These are phyloP conservation scores for Athene noctua DNA, from an alignment of 2,113 vertebrate genomes.

Conservation along the genomic window DNA sequence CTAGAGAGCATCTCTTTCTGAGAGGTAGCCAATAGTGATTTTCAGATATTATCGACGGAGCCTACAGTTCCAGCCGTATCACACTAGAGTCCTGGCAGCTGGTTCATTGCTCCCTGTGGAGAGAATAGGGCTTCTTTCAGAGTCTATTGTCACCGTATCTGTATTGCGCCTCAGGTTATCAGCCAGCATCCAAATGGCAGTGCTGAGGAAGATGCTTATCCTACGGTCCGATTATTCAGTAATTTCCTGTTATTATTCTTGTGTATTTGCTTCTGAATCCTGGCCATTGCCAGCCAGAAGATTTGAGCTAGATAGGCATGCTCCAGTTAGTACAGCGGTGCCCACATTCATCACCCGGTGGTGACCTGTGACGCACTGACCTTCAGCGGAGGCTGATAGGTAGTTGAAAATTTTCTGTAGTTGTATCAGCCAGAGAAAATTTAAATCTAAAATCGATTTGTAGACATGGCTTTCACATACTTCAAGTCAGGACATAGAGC, in stretches of 20 bases:
- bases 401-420: not conserved
- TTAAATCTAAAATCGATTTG: not conserved
- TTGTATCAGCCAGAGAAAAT: not conserved
- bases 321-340: not conserved
- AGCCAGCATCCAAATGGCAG: not conserved
- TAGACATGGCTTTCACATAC: not conserved
- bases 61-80: not conserved
- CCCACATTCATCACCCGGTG: not conserved
- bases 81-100: not conserved
- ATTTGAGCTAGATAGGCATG: not conserved
- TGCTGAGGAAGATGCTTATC: not conserved
- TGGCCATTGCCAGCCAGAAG: not conserved
- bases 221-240: not conserved
- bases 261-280: not conserved
- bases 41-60: not conserved
- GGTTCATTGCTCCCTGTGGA: not conserved
- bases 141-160: not conserved
- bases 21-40: not conserved
- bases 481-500: not conserved
- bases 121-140: not conserved
- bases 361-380: fast-evolving
- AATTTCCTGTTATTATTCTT: not conserved
- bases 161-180: not conserved
- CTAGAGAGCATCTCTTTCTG: not conserved
- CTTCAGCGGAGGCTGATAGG: not conserved